Base-by-base conservation (phyloP, 2,113 vertebrate genomes). In the Albula goreensis region DNA sequence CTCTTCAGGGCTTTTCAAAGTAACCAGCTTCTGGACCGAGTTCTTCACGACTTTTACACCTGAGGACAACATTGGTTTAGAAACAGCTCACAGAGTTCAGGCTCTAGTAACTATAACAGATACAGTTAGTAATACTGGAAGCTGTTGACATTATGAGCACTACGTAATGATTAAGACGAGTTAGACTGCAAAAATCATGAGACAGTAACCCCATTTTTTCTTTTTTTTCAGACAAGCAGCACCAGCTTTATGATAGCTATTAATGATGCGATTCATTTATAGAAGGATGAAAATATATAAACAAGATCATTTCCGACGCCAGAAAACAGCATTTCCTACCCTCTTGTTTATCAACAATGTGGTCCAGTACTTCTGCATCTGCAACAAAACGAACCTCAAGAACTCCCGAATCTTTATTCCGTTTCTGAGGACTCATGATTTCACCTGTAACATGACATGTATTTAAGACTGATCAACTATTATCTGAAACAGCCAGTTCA, bases 361-460 rank as follows among this genome's bases (percentile, higher is more conserved):
- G 97, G 83, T 95, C 96, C 92, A 98, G 87, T 60, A 98, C 98
- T 85, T 98, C 97, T 86, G 95, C 95, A 89, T 99, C 98, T 0
- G 96, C 92, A 77, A 99, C 92, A 90, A 99, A 99, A 78, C 93
- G 96, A 88, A 99, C 96, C 86, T 96, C 91, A 86, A 97, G 84
- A 9, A 87, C 88, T 70, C 85, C 87, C 19, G 87, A 12, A 56
- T 88, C 88, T 31, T 83, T 87, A 60, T 84, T 13, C 10, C 79
- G 82, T 2, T 90, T 91, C 63, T 56, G 41, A 50, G 86, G 88
- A 92, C 91, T 97, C 96, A 96, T 97, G 87, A 83, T 89, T 93
- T 25, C 52, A 74, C 41, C 25, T 19, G 22, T 22, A 31, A 83
- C 74, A 85, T 49, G 19, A 82, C 22, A 57, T 3, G 1, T 10